These are phyloP conservation scores for Ornithoptera priamus DNA, from an alignment of 2,888 invertebrate genomes.

Conservation along the genomic window DNA sequence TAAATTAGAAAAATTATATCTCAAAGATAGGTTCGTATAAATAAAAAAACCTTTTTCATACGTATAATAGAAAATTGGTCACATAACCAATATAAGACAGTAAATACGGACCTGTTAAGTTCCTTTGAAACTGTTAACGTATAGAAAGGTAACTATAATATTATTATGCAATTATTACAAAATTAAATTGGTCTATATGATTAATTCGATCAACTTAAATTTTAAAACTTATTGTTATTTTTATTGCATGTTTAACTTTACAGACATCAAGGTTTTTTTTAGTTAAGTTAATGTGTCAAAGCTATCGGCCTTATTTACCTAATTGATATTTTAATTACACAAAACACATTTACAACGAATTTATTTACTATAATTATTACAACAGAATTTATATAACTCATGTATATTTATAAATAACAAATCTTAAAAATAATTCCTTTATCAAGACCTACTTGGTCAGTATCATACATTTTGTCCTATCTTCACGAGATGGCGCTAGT, in stretches of 20 bases:
- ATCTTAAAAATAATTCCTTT: background rate
- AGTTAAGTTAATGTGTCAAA: background rate
- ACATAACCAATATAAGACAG: too few species aligned
- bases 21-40: too few species aligned
- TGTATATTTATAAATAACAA: background rate
- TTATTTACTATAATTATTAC: background rate
- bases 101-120: background rate
- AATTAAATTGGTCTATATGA: background rate
- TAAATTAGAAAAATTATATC: too few species aligned
- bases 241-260: too few species aligned
- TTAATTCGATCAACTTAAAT: background rate
- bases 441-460: background rate
- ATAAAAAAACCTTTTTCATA: too few species aligned
- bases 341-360: background rate
- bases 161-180: background rate
- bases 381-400: background rate
- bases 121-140: background rate
- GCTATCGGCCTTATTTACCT: background rate
- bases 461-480: background rate
- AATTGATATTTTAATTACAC: background rate
- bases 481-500: conserved; percentile 18
- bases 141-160: background rate
- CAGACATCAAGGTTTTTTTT: background rate
- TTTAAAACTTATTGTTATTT: too few species aligned
- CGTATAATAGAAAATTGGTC: too few species aligned